Percentiles rank a stretch among this genome's conserved stretches.
These are phyloP conservation scores for Hippocampus comes DNA, from an alignment of 2,113 vertebrate species.

Conservation along the genomic window DNA sequence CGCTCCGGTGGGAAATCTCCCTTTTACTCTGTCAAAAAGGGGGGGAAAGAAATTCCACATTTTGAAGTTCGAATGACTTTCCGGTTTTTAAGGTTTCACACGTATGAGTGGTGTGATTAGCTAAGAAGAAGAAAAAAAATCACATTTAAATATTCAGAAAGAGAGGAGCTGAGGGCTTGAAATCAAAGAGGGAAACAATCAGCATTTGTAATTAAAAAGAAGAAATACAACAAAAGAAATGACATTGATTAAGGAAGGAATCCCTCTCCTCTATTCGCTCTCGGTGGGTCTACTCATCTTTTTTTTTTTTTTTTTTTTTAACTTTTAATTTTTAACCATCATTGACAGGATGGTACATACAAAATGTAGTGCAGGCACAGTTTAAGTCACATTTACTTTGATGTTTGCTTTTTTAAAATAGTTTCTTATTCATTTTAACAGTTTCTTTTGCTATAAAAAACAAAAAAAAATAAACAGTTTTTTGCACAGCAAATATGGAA, in stretches of 20 bases:
- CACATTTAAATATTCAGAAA: background rate
- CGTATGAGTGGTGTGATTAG: background rate
- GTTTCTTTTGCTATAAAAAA: background rate
- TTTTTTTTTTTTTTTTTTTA: background rate
- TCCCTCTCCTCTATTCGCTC: background rate
- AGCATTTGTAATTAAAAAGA: background rate
- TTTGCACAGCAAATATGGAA: background rate
- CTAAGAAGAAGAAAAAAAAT: background rate
- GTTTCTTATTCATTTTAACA: no score
- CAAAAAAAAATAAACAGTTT: no score
- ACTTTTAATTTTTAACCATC: background rate
- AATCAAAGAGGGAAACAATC: background rate
- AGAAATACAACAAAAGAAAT: background rate
- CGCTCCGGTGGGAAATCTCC: background rate
- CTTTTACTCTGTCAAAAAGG: slow-evolving; percentile 7
- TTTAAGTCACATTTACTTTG: slow-evolving; percentile 3
- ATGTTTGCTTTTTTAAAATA: background rate
- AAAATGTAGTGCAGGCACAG: background rate
- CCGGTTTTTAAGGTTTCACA: background rate
- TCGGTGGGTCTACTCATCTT: background rate
- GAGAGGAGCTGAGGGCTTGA: background rate
- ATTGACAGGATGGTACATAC: background rate
- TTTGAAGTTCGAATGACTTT: background rate
- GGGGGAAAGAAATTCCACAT: background rate
- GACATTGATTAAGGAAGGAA: background rate